phyloP scores from a whole-genome alignment of 2,888 invertebrate species.

The Zelleria hepariella region DNA sequence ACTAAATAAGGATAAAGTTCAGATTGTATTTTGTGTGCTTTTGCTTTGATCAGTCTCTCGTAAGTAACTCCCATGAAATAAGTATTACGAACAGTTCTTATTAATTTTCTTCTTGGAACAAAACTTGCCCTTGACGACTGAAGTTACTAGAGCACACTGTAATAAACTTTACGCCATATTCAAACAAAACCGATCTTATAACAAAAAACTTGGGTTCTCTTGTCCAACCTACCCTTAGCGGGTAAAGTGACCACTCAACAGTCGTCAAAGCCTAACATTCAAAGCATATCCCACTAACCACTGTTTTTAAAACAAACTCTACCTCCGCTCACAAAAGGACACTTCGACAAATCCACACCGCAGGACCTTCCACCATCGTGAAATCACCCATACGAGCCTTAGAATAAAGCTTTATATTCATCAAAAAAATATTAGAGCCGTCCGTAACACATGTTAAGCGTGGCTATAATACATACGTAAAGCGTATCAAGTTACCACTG shows the following conservation, averaged over 20 bases:
- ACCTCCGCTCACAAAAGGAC: background rate
- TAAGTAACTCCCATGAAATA: no score
- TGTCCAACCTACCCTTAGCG: background rate
- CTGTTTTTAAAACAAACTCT: background rate
- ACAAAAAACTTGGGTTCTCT: no score
- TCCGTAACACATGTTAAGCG: background rate
- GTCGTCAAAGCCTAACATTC: background rate
- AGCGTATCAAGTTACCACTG: conserved; percentile 10
- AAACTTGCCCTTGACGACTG: no score
- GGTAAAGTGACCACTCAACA: background rate
- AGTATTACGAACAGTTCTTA: no score
- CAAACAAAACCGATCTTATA: no score
- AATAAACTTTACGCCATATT: no score
- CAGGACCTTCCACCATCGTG: background rate
- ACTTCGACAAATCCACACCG: background rate
- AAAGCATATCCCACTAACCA: background rate
- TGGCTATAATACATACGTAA: conserved; percentile 2
- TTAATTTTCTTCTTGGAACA: no score
- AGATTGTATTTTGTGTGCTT: no score
- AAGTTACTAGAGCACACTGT: no score
- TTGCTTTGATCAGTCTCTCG: no score
- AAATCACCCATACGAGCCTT: background rate
- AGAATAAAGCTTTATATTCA: background rate
- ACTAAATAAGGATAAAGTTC: no score
- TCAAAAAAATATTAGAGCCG: background rate